These are phyloP conservation scores for Ceryle rudis DNA, from an alignment of 2,797 vertebrate species.

Conservation along the genomic window DNA sequence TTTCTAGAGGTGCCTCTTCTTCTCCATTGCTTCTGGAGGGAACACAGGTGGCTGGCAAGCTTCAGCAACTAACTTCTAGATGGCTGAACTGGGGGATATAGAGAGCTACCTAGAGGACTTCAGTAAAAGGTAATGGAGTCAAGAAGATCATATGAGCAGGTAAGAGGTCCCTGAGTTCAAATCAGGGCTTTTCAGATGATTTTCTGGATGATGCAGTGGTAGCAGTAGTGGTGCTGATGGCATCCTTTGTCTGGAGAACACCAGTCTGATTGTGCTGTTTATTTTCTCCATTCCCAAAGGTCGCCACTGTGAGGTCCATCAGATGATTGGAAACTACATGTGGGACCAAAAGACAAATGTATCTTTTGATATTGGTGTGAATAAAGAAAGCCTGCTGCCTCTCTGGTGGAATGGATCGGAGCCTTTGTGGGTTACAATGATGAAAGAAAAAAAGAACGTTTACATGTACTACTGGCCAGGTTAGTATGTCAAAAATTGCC, in stretches of 20 bases:
- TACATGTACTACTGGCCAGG: slow-evolving; percentile 98
- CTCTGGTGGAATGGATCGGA: slow-evolving; percentile 96
- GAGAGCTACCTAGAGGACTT: neutral
- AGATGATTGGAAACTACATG: slow-evolving; percentile 97
- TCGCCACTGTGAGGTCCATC: slow-evolving; percentile 90
- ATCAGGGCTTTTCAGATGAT: neutral
- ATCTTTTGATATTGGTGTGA: slow-evolving; percentile 91
- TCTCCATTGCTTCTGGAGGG: neutral
- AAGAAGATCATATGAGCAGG: accelerated
- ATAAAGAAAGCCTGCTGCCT: slow-evolving; percentile 87
- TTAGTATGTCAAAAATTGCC: slow-evolving; percentile 72
- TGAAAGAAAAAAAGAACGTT: slow-evolving; percentile 86
- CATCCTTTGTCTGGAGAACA: neutral
- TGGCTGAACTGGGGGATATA: neutral
- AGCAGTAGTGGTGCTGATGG: neutral
- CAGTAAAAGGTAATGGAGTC: neutral
- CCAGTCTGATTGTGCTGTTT: neutral
- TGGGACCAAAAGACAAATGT: slow-evolving; percentile 86
- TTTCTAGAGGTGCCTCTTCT: neutral
- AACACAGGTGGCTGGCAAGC: neutral
- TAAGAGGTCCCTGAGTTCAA: neutral
- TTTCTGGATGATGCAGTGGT: neutral
- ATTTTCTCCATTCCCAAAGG: slow-evolving; percentile 73
- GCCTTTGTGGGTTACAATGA: slow-evolving; percentile 93
- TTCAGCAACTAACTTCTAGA: neutral